phyloP scores from a whole-genome alignment of 2,113 vertebrate species.

The Pleuronectes platessa region DNA sequence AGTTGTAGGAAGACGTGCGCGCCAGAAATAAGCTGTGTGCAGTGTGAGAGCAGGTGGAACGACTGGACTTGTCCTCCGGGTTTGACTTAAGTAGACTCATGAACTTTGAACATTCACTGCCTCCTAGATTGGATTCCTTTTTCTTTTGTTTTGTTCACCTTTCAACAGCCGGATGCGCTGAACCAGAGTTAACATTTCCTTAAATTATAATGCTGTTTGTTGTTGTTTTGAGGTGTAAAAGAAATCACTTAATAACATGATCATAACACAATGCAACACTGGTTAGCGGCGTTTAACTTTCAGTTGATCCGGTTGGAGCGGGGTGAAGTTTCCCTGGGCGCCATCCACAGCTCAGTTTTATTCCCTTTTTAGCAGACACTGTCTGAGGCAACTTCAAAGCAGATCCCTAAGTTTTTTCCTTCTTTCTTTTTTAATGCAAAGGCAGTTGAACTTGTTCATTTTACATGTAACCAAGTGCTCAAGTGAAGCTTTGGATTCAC shows the following conservation, averaged over 20 bases:
- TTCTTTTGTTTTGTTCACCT: constrained; percentile 3
- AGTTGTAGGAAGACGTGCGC: constrained; percentile 56
- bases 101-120: constrained; percentile 68
- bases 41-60: constrained; percentile 59
- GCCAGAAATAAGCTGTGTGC: constrained; percentile 79
- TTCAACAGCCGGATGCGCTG: constrained; percentile 4
- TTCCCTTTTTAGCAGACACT: constrained; percentile 1
- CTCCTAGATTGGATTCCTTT: constrained; percentile 39
- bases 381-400: constrained; percentile 18
- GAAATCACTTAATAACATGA: constrained; percentile 59
- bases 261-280: constrained; percentile 43
- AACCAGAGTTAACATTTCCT: constrained; percentile 70
- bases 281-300: constrained; percentile 43
- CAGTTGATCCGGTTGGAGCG: constrained; percentile 24
- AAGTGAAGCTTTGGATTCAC: constrained; percentile 63
- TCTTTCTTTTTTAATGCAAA: constrained; percentile 39
- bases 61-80: constrained; percentile 48
- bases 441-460: constrained; percentile 53
- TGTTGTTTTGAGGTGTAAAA: constrained; percentile 49
- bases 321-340: constrained; percentile 16
- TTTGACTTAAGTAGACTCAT: constrained; percentile 50
- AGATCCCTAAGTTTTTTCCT: constrained; percentile 16
- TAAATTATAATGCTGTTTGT: constrained; percentile 65
- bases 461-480: constrained; percentile 52
- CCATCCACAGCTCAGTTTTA: constrained; percentile 31